phyloP scores from a whole-genome alignment of 1,140 invertebrate genomes.

The Philopotamus ludificatus region DNA sequence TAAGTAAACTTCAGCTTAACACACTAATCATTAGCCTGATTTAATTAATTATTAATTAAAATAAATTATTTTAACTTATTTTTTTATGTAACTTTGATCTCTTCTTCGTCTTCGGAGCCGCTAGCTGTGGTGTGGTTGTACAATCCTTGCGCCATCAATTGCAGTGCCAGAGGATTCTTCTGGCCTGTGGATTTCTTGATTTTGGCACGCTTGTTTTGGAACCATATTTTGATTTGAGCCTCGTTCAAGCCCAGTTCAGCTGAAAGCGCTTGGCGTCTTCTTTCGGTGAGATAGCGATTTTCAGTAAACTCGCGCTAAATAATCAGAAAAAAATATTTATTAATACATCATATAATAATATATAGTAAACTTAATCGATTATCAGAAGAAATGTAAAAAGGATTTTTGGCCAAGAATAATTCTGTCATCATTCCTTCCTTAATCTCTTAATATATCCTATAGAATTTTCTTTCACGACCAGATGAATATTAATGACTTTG shows the following conservation, averaged over 20 bases:
- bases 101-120: slow-evolving; percentile 71
- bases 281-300: slow-evolving; percentile 89
- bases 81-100: slow-evolving; percentile 45
- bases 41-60: neutral
- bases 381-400: no score
- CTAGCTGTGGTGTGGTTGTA: slow-evolving; percentile 86
- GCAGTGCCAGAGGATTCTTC: slow-evolving; percentile 80
- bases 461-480: no score
- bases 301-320: slow-evolving; percentile 81
- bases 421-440: no score
- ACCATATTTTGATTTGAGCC: slow-evolving; percentile 95
- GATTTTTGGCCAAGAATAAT: no score
- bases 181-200: slow-evolving; percentile 86
- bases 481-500: no score
- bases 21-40: no score
- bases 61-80: neutral
- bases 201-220: slow-evolving; percentile 94
- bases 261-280: slow-evolving; percentile 82
- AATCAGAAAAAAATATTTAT: slow-evolving; percentile 18
- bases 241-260: slow-evolving; percentile 86
- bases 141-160: slow-evolving; percentile 87
- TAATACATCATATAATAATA: no score
- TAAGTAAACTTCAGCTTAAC: no score
- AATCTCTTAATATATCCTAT: no score
- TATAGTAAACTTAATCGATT: no score